Base-by-base conservation (phyloP, 2,797 vertebrate genomes). In the Hirundo rustica region DNA sequence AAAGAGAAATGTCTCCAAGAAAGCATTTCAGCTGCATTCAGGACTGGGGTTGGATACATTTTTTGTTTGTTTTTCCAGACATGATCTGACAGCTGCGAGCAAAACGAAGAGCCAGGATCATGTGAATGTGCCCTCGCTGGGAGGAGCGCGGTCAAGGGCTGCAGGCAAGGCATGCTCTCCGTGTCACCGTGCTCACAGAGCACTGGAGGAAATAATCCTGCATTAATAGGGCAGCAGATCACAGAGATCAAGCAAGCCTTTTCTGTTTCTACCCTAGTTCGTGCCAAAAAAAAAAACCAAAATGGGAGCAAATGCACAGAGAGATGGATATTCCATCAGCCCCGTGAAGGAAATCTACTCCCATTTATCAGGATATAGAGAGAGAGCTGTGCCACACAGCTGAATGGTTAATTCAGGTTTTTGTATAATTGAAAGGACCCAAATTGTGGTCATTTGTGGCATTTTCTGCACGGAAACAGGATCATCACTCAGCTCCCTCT, bases 221-320 rank as follows among this genome's bases (percentile, higher is more conserved):
- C 77, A 87, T 94, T 95, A 92, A 88, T 53, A 89, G 89, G 83
- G 83, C 85, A 95, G 85, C 92, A 90, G 89, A 92, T 91, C 85
- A 92, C 38, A 88, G 67, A 47, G 50, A 93, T 92, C 85, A 85
- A 73, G 73, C 32, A 65, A 32, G 57, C 60, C 88, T 90, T 86
- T 93, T 94, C 71, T 86, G 65, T 70, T 92, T 87, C 83, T 77
- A 86, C 23, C 29, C 23, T 36, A 68, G 40, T 42, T 89, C 7
- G 1, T 36, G 70, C 38, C 30, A 86, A 73, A 91, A 81, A 36
- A n/a, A 90, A 81, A 7, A 1, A 0, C 17, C 7, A 44, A 80
- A 90, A n/a, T 2, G 3, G 55, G 44, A 86, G 44, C 20, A 94
- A 90, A 85, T 7, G 42, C 18, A 71, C 45, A 76, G 48, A 51